Conservation (phyloP, 2,797 vertebrate species). For the Botia almorhae region DNA sequence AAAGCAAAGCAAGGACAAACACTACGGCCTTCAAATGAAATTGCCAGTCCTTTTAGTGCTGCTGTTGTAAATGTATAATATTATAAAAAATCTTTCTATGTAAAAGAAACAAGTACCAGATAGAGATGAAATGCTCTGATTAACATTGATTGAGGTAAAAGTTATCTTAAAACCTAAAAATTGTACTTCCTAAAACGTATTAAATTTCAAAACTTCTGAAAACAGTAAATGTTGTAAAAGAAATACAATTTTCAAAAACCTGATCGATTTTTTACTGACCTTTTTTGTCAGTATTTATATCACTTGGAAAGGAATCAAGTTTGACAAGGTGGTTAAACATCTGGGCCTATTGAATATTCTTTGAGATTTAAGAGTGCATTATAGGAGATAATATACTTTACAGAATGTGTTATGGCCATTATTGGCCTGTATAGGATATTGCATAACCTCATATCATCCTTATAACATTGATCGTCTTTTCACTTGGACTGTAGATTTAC, state of each 20-base stretch:
- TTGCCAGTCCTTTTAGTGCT: not conserved
- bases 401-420: not conserved
- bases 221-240: not conserved
- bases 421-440: too few species aligned
- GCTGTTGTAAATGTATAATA: not conserved
- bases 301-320: not conserved
- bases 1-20: not conserved
- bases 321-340: not conserved
- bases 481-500: too few species aligned
- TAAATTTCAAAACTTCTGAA: too few species aligned
- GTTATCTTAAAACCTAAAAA: not conserved
- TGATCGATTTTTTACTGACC: not conserved
- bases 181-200: too few species aligned
- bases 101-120: not conserved
- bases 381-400: not conserved
- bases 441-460: too few species aligned
- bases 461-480: too few species aligned
- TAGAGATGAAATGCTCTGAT: not conserved
- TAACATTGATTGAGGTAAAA: not conserved
- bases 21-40: not conserved
- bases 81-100: not conserved
- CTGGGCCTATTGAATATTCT: not conserved
- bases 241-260: not conserved
- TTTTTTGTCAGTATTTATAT: not conserved
- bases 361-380: not conserved